Base-by-base conservation (phyloP, 2,888 invertebrate genomes). In the Himalopsyche japonica region DNA sequence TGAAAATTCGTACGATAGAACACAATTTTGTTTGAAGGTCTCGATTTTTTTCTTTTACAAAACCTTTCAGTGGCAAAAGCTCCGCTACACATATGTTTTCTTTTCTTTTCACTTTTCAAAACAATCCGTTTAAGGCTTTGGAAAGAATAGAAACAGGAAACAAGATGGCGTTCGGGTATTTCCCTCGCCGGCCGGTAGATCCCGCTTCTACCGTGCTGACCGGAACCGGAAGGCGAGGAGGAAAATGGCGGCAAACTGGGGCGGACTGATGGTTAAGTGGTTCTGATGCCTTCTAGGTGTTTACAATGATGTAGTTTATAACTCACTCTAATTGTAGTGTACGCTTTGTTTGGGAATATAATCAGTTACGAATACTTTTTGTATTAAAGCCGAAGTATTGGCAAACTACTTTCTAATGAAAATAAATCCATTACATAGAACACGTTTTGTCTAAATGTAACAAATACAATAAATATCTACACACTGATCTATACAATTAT, bases 231-330 rank as follows among this genome's bases (percentile, higher is more conserved):
- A 48, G 82, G 82, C 76, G 64, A 48, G 49, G 79, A 76, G 82
- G 82, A 82, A 82, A 82, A 82, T 77, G 82, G 82, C 82, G 76
- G 82, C 76, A 82, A 77, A 32, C 82, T 70, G 27, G 27, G 70
- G 70, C 70, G 70, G 70, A 27, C 20, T 70, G 70, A 70, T 30
- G 70, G 24, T 70, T 70, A 70, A 70, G 70, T 70, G 70, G 20
- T 27, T 70, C 70, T 27, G 70, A 70, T 70, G 24, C 70, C 70
- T 70, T 70, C 27, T 70, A 70, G 70, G 70, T 70, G 70, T 70
- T 70, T 70, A 27, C 70, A 70, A 70, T 70, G 27, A 27, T 27
- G 70, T 27, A 30, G 70, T 70, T 70, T 70, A 70, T 70, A 70
- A 70, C 70, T 70, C 15, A 70, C 12, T 70, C 20, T 70, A 70